Evolutionary conservation across 2,113 vertebrate genomes (phyloP).

Genomic region (Tinamus guttatus): DNA sequence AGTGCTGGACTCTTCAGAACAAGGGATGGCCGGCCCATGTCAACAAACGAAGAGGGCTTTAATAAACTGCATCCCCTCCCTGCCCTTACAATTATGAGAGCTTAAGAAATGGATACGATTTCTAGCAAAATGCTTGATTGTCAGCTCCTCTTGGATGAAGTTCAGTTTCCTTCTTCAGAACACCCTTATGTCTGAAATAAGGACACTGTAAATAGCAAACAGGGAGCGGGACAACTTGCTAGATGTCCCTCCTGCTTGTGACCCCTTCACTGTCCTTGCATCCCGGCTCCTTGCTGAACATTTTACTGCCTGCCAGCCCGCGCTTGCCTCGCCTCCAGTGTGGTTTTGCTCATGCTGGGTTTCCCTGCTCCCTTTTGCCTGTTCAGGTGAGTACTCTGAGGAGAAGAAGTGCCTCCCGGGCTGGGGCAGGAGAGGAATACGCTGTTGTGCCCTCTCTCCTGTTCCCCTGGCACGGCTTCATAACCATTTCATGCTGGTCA

Average conservation of each 20-base stretch:
- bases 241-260: accelerated
- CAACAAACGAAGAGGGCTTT: background rate
- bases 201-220: background rate
- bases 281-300: too few species aligned
- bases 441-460: background rate
- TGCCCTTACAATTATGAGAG: background rate
- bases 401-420: background rate
- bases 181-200: background rate
- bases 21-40: background rate
- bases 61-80: background rate
- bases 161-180: background rate
- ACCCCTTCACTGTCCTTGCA: accelerated
- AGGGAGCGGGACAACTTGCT: background rate
- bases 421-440: background rate
- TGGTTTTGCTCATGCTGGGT: background rate
- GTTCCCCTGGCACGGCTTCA: background rate
- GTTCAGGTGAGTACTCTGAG: too few species aligned
- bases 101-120: background rate
- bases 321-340: background rate
- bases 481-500: background rate
- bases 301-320: background rate
- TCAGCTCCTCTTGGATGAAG: background rate
- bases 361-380: background rate
- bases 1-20: background rate
- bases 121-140: background rate